Percentiles rank a stretch among this genome's conserved stretches.
phyloP scores from a whole-genome alignment of 2,113 vertebrate genomes.

The Struthidea cinerea region DNA sequence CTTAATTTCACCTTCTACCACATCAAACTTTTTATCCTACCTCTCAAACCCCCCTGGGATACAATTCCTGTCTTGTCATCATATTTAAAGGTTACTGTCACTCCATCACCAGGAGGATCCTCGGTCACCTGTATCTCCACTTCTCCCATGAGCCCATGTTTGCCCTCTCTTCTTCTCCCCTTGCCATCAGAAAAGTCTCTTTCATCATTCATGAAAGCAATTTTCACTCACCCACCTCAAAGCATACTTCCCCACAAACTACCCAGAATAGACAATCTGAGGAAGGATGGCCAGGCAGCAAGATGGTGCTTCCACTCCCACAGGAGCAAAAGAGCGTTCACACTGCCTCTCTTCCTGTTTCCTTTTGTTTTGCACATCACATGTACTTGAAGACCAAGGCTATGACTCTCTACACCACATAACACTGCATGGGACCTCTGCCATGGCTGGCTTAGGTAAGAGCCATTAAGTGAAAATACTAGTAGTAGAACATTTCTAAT shows the following conservation, averaged over 20 bases:
- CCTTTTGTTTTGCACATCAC: neutral
- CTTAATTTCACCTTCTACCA: neutral
- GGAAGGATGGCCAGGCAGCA: neutral
- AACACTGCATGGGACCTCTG: neutral
- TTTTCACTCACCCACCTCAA: neutral
- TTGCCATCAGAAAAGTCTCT: neutral
- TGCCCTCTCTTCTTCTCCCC: neutral
- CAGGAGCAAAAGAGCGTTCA: neutral
- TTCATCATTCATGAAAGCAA: neutral
- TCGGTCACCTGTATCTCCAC: neutral
- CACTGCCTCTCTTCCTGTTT: neutral
- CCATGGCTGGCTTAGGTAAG: neutral
- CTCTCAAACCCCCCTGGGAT: neutral
- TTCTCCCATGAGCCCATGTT: neutral
- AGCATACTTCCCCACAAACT: neutral
- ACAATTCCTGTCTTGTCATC: neutral
- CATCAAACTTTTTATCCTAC: neutral
- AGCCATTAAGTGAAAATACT: neutral
- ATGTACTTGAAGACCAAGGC: rapidly evolving
- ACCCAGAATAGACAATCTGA: neutral
- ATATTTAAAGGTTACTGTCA: neutral
- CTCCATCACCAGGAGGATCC: neutral
- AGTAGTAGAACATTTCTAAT: neutral
- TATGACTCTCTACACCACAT: neutral
- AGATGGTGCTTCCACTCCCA: neutral